These are phyloP conservation scores for Cathartes aura DNA, from an alignment of 2,113 vertebrate genomes.

Conservation along the genomic window DNA sequence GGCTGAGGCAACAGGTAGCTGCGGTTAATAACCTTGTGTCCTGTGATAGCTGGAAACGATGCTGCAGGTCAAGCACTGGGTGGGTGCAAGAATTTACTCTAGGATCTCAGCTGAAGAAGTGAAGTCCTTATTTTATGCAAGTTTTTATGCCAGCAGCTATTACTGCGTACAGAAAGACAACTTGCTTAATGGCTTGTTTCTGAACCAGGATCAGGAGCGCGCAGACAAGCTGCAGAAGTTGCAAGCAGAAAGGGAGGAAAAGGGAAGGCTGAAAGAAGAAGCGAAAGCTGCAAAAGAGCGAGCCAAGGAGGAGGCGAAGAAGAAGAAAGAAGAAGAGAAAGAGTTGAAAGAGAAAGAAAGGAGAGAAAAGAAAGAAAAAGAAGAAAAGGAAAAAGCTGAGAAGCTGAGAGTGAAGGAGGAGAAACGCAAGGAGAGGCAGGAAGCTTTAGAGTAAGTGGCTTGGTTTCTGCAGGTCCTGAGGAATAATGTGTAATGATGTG, in stretches of 20 bases:
- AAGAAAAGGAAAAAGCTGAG: conserved; percentile 84
- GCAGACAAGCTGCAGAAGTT: conserved; percentile 78
- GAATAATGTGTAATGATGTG: accelerated
- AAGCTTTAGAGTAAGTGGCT: conserved; percentile 86
- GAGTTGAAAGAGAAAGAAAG: conserved; percentile 91
- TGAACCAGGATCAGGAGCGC: conserved; percentile 77
- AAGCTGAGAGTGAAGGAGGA: conserved; percentile 89
- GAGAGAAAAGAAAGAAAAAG: conserved; percentile 79
- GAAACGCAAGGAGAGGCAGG: conserved; percentile 87
- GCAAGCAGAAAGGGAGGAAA: conserved; percentile 81
- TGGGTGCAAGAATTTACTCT: neutral
- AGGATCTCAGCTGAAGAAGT: accelerated
- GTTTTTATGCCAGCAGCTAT: neutral
- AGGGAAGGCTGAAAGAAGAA: conserved; percentile 86
- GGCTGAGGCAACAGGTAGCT: neutral
- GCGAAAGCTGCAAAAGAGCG: conserved; percentile 70
- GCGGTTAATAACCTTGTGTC: neutral
- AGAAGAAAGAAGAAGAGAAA: conserved; percentile 87
- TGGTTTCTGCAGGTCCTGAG: too few relatives aligned
- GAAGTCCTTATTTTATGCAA: accelerated
- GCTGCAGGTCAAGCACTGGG: neutral
- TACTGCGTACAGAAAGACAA: accelerated
- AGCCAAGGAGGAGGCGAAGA: conserved; percentile 87
- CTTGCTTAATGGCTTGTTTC: neutral
- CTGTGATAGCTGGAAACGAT: accelerated